Conservation (phyloP, 2,888 invertebrate genomes). For the Hylaea fasciaria region DNA sequence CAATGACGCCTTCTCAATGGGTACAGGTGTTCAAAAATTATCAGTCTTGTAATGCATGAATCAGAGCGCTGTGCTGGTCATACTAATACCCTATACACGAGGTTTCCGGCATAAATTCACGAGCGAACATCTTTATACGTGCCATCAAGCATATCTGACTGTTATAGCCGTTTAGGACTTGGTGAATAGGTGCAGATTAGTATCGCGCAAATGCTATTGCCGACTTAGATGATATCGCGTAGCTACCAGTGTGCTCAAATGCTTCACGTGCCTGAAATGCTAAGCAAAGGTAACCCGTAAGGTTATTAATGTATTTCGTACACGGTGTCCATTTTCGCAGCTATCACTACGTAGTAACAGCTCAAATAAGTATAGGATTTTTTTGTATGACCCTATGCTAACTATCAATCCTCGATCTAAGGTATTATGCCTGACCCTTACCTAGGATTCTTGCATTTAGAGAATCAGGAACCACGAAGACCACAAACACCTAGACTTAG, state of each 20-base stretch:
- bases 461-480: too few relatives aligned
- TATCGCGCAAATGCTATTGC: slow-evolving; percentile 34
- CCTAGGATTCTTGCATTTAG: too few relatives aligned
- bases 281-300: slow-evolving; percentile 9
- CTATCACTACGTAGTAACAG: too few relatives aligned
- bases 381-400: too few relatives aligned
- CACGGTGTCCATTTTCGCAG: slow-evolving; percentile 16
- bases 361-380: background rate
- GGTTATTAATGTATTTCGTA: slow-evolving; percentile 25
- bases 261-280: slow-evolving; percentile 29
- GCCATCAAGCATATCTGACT: slow-evolving; percentile 25
- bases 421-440: too few relatives aligned
- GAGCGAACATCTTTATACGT: slow-evolving; percentile 10
- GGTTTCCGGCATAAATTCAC: slow-evolving; percentile 26
- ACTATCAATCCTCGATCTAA: too few relatives aligned
- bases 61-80: slow-evolving; percentile 21
- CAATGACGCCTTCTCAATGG: too few relatives aligned
- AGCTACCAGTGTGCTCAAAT: slow-evolving; percentile 33
- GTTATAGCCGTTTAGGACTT: slow-evolving; percentile 14
- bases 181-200: slow-evolving; percentile 27
- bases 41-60: slow-evolving; percentile 25
- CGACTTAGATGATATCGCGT: slow-evolving; percentile 36
- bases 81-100: slow-evolving; percentile 24
- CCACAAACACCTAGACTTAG: too few relatives aligned
- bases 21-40: slow-evolving; percentile 30